Base-by-base conservation (phyloP, 1,140 invertebrate genomes). In the Calephelis virginiensis region DNA sequence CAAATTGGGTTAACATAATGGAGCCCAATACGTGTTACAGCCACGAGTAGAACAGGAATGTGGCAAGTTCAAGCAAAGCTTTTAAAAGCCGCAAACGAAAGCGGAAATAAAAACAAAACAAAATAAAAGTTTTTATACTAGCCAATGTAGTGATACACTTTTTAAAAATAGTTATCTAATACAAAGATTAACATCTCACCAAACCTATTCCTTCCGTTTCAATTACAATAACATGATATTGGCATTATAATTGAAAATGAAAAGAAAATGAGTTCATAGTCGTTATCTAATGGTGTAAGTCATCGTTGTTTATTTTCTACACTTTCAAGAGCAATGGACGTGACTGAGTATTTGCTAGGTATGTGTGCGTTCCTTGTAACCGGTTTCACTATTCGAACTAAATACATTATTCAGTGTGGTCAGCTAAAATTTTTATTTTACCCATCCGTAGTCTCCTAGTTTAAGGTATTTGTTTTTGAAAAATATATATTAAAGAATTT, bases 341-440 rank as follows among this genome's bases (percentile, higher is more conserved):
- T 83, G 78, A 76, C 72, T 75, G 37, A 74, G 61, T 68, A 69
- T 63, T 66, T 65, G 72, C 77, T 78, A 74, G 76, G 70, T 78
- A 78, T 74, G 67, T 56, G 56, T 73, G 73, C 78, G 77, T 77
- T 75, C 70, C 67, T 71, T 28, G 53, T 7, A 74, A 78, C 69
- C 71, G 74, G 75, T 86, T 85, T 86, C 82, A 85, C 84, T 86
- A 73, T 78, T 78, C 71, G 73, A 81, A 81, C 80, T 75, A 76
- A 72, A 71, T 71, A 74, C 82, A 76, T 83, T 82, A 83, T 43
- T 43, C 40, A 43, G 40, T 43, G 40, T 43, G 5, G 40, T 9
- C 40, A 43, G 40, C 6, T 43, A 8, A 43, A 43, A 43, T 43
- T 43, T 43, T 43, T 9, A 43, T 43, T 43, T 8, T 43, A 9